Evolutionary conservation across 2,113 vertebrate species (phyloP), one percentile per base, ranked within the genome.

Genomic region (Hippocampus guttulatus): DNA sequence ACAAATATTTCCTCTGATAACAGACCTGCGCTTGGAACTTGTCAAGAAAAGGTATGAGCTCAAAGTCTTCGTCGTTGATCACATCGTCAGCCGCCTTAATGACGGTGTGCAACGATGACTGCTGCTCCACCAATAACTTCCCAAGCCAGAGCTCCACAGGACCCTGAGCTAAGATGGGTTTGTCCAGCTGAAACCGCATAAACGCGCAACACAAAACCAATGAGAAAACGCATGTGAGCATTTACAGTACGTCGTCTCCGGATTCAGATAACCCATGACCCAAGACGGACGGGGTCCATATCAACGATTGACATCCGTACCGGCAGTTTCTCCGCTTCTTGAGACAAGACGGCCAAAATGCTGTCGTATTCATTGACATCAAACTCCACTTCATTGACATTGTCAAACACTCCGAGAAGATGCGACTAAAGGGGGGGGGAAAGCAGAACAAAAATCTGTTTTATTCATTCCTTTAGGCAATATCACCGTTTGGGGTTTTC

Each of bases 391-490:
- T 93, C 92, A 38, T 93, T 95, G 77, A 96, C 92, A 69, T 96
- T 96, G 87, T 96, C 95, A 70, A 95, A 95, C 64, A 96, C 82
- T 21, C 93, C 93, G 69, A 90, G 93, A 12, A 96, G 92, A 86
- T 96, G 94, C 0, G 93, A 83, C 95, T 95, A 75, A 85, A 3
- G 7, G 1, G 33, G 3, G n/a, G 3, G n/a, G 7, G 3, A 70
- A 68, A 45, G 43, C 33, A 66, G 76, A 2, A 49, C 67, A 66
- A 41, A 15, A 16, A 58, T 20, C 47, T 12, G 68, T 57, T 76
- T 12, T 57, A 52, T 70, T 10, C 40, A 27, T 64, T 18, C 12
- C 62, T 58, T 62, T 18, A 25, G 15, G 8, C 5, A 61, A 33
- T 61, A 8, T 30, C 23, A 15, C 12, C 14, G 20, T 65, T 47